Conservation (phyloP, 2,888 invertebrate species). For the Cantharis nigra region DNA sequence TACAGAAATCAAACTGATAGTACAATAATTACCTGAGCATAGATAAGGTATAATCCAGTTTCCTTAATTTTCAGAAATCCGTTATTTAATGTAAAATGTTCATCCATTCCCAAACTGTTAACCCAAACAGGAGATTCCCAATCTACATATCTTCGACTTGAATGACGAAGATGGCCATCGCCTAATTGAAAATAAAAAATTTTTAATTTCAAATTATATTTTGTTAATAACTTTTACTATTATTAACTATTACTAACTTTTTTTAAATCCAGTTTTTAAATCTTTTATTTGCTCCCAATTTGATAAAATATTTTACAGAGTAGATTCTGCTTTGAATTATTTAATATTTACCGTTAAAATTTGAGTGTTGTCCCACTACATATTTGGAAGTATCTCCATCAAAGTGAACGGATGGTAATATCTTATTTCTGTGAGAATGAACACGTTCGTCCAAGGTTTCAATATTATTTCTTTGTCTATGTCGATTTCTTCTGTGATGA, state of each 20-base stretch:
- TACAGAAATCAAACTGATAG: background rate
- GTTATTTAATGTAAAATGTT: conserved; percentile 62
- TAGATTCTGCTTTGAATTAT: background rate
- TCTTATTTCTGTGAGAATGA: conserved; percentile 40
- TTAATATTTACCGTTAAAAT: conserved; percentile 61
- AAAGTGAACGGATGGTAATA: conserved; percentile 65
- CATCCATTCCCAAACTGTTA: conserved; percentile 62
- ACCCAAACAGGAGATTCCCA: conserved; percentile 72
- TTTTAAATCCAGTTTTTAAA: too few relatives aligned
- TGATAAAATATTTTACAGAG: too few relatives aligned
- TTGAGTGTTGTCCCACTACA: conserved; percentile 59
- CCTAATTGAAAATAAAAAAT: conserved; percentile 51
- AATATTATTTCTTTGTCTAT: conserved; percentile 28
- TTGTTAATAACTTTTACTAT: too few relatives aligned
- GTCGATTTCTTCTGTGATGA: conserved; percentile 33
- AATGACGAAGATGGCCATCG: conserved; percentile 69
- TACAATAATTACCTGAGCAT: conserved; percentile 65
- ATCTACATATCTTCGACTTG: conserved; percentile 66
- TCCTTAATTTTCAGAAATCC: conserved; percentile 72
- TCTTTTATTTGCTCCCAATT: too few relatives aligned
- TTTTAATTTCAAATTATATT: too few relatives aligned
- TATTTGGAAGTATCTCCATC: conserved; percentile 67
- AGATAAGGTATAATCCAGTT: conserved; percentile 75
- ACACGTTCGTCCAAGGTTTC: conserved; percentile 33
- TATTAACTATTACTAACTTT: too few relatives aligned